Base-by-base conservation (phyloP, 2,888 invertebrate genomes). In the Noctuana brunneofusca region DNA sequence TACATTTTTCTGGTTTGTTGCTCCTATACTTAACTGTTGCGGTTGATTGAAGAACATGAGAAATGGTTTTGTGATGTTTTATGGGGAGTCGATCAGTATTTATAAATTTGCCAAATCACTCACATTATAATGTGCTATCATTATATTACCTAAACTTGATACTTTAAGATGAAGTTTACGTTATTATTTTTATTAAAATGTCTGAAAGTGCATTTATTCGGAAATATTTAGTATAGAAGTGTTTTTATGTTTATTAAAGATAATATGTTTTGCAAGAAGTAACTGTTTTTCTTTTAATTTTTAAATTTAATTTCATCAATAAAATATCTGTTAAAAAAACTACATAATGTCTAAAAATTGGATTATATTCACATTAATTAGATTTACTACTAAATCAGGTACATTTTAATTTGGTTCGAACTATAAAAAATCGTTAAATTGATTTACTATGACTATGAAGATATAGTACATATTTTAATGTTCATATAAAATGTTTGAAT, bases 181-280 rank as follows among this genome's bases (percentile, higher is more conserved):
- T 55, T 52, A 18, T 32, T 11, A 11, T 20, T 20, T 20, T 22
- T 12, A 1, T 18, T 24, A 35, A 38, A 49, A 38, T 38, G 38
- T 50, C 57, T 57, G 48, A 58, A 52, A 2, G 20, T 59, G 58
- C 58, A 59, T 59, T 59, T 59, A 59, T 52, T 52, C 14, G 52
- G 41, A 59, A 52, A 14, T 50, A 58, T 18, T 43, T 30, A 32
- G 8, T 32, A 9, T 57, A 57, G 20, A 43, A 35, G 14, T 30
- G 18, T 32, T 57, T 32, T 20, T 8, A 46, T 20, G 6, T 30
- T 11, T 46, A 18, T 0, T 43, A 9, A 9, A 18, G 11, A 1
- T 3, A 35, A 38, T 38, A 18, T 18, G 9, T 43, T 43, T 43
- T 18, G 20, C 43, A 43, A 18, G 9, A 11, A 11, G 30, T 2